Base-by-base conservation (phyloP, 2,113 vertebrate genomes). In the Apteryx owenii region DNA sequence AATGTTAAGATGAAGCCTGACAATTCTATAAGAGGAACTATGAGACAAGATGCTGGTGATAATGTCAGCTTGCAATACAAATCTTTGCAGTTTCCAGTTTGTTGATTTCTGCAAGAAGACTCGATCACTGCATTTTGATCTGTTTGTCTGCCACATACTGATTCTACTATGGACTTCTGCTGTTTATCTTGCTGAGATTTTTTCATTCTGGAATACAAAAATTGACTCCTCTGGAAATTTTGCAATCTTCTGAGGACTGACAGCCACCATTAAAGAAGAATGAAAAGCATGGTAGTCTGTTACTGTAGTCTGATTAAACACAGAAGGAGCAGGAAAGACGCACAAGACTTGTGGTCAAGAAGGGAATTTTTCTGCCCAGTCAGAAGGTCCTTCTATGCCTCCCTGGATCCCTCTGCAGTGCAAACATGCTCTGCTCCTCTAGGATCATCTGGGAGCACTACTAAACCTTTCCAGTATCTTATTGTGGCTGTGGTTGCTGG, bases 101-200 rank as follows among this genome's bases (percentile, higher is more conserved):
- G 68, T 4, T 64, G 54, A 72, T 18, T 16, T 58, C 36, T 58
- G 31, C 56, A 18, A 29, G 64, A 70, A 38, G n/a, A 78, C 50
- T 53, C 1, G 4, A 72, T 40, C 33, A 1, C 56, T 25, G 28
- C 1, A 5, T 54, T 61, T 66, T 56, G 40, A 51, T 64, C 18
- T 2, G 2, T 31, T 62, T 38, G 17, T 50, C 48, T 50, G 40
- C 42, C 40, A 46, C 10, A 10, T 7, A 15, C 28, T 31, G 9
- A 36, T 4, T 1, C 9, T 4, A 28, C 36, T 10, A 23, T 18
- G n/a, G 56, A 58, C 50, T 76, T 15, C 15, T 29, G 68, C 61
- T 13, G 14, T 0, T 0, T 28, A 36, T 26, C 54, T 64, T 38
- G 28, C 12, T 0, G 0, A 15, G 29, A 50, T 36, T 33, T 58